Conservation (phyloP, 2,113 vertebrate genomes). For the Bothrops jararaca region DNA sequence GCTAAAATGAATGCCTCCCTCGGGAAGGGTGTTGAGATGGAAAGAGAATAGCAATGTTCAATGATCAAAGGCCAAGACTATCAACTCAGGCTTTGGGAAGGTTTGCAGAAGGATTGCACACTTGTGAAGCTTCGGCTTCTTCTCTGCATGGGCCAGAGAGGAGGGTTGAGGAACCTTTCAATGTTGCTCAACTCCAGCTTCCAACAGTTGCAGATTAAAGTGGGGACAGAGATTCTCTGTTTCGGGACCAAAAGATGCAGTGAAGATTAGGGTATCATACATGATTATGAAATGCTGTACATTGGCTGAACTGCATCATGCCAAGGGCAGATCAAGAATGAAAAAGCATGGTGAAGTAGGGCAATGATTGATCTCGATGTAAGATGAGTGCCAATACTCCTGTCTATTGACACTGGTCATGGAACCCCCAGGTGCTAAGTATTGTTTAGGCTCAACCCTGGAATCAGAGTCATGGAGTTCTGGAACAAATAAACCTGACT, state of each 20-base stretch:
- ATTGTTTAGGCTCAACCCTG: background rate
- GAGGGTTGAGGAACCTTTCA: background rate
- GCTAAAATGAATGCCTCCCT: slow-evolving; percentile 30
- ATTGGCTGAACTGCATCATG: background rate
- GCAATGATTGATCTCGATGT: background rate
- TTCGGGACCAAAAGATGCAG: background rate
- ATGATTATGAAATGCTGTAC: background rate
- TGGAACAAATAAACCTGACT: background rate
- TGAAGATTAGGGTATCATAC: too few relatives aligned
- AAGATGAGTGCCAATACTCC: background rate
- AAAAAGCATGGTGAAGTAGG: background rate
- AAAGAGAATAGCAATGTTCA: background rate
- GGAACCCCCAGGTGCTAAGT: background rate
- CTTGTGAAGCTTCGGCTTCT: too few relatives aligned
- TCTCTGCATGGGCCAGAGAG: too few relatives aligned
- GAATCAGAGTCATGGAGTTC: background rate
- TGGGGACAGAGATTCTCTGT: background rate
- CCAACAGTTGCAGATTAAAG: background rate
- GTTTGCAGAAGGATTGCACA: background rate
- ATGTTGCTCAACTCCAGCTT: background rate
- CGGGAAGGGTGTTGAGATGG: background rate
- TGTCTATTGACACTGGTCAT: background rate
- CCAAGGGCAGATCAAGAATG: background rate
- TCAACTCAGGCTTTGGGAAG: background rate
- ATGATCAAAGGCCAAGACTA: background rate